These are phyloP conservation scores for Psephotus haematonotus DNA, from an alignment of 2,113 vertebrate species.

Conservation along the genomic window DNA sequence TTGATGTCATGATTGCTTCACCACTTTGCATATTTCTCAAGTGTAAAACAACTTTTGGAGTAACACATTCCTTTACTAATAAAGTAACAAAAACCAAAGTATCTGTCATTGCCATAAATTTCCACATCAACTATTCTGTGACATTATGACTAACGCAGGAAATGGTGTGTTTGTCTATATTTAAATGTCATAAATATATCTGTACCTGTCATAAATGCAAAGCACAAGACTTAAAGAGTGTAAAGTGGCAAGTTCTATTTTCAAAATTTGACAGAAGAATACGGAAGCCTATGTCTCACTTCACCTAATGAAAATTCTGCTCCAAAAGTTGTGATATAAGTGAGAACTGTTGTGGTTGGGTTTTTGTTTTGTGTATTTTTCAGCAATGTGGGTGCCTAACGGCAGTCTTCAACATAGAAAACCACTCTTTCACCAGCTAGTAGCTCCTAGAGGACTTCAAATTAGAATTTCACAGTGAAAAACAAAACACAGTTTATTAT, in stretches of 20 bases:
- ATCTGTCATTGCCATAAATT: not conserved
- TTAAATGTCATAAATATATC: not conserved
- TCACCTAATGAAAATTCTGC: not conserved
- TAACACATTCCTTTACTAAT: not conserved
- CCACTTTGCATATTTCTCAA: conserved; percentile 28
- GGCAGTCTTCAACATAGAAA: not conserved
- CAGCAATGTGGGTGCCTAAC: not conserved
- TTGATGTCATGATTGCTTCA: conserved; percentile 24
- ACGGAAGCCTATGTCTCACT: not conserved
- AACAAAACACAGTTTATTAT: not conserved
- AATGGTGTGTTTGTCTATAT: not conserved
- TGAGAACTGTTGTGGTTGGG: not conserved
- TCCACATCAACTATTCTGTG: not conserved
- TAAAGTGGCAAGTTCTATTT: not conserved
- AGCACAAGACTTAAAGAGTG: not conserved
- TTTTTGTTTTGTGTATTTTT: not conserved
- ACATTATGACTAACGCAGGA: not conserved
- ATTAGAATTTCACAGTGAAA: not conserved
- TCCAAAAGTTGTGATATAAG: not conserved
- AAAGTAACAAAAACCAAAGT: not conserved
- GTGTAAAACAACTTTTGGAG: not conserved
- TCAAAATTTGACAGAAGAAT: not conserved
- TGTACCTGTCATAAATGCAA: not conserved
- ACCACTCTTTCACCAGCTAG: not conserved
- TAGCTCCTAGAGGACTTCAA: not conserved